phyloP scores from a whole-genome alignment of 2,888 invertebrate species.

The Loripinus fragilis region DNA sequence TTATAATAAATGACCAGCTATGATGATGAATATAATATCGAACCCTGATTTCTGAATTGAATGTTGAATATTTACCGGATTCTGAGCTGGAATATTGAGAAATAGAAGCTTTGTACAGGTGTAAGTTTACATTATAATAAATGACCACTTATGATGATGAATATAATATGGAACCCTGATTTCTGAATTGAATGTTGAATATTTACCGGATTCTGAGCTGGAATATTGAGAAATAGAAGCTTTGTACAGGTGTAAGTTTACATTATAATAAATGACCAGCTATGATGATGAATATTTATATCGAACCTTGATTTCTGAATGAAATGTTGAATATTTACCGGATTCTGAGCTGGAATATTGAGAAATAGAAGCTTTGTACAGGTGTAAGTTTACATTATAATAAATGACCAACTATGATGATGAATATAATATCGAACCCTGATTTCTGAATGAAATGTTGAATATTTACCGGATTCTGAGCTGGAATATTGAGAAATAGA shows the following conservation, averaged over 20 bases:
- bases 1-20: too few relatives aligned
- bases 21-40: slow-evolving; percentile 29
- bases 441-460: neutral
- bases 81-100: slow-evolving; percentile 33
- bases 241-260: too few relatives aligned
- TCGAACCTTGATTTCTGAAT: neutral
- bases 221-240: too few relatives aligned
- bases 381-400: too few relatives aligned
- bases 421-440: too few relatives aligned
- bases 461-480: slow-evolving; percentile 11
- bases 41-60: neutral
- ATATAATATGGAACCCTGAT: neutral
- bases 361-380: too few relatives aligned
- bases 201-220: slow-evolving; percentile 11
- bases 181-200: neutral
- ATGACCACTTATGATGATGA: neutral
- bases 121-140: too few relatives aligned
- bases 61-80: slow-evolving; percentile 25
- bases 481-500: too few relatives aligned
- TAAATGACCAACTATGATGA: slow-evolving; percentile 9
- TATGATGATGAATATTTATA: neutral
- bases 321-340: too few relatives aligned
- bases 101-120: too few relatives aligned
- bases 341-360: too few relatives aligned
- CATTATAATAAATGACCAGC: too few relatives aligned